Base-by-base conservation (phyloP, 35 echinoderm and acorn worm species). In the Amphiura filiformis region DNA sequence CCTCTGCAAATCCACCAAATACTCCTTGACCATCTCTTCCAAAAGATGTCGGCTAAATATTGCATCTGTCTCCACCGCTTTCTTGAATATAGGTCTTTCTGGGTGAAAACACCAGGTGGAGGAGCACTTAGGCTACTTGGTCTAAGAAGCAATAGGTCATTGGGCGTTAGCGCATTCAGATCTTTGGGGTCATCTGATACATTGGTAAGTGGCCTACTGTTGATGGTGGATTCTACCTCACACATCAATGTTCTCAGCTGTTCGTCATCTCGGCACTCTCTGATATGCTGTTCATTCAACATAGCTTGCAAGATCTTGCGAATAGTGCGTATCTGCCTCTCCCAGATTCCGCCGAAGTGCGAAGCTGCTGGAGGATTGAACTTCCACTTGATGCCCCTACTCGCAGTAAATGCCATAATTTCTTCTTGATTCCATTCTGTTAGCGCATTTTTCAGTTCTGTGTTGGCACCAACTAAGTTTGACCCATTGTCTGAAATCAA, bases 31-130 rank as follows among this genome's bases (percentile, higher is more conserved):
- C 94, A 96, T 39, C 90, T 57, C 11, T 49, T 78, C 94, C 94
- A 96, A 47, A 92, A 96, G 13, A 96, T 49, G 34, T 86, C 41
- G n/a, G 90, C 82, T 22, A 92, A 13, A 75, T 96, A 96, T 52
- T 96, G 94, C 5, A 93, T 86, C 64, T 93, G 94, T 38, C 87
- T 20, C 94, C 90, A 96, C 38, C 88, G 39, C 2, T 82, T 41
- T 31, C 57, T 41, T 26, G 57, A 33, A 42, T 96, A 96, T 2
- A 89, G 13, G 39, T 96, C 90, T 15, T 44, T 81, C 56, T 89
- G 80, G 31, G 89, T 83, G 77, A 92, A 80, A 32, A 57, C 40
- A 11, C 37, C 70, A 78, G 80, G 76, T 47, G 88, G 65, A 12
- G 77, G 36, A 15, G 38, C 40, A 77, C 41, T 47, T 17, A 47